These are phyloP conservation scores for Lamproptera curius DNA, from an alignment of 2,888 invertebrate species.

Conservation along the genomic window DNA sequence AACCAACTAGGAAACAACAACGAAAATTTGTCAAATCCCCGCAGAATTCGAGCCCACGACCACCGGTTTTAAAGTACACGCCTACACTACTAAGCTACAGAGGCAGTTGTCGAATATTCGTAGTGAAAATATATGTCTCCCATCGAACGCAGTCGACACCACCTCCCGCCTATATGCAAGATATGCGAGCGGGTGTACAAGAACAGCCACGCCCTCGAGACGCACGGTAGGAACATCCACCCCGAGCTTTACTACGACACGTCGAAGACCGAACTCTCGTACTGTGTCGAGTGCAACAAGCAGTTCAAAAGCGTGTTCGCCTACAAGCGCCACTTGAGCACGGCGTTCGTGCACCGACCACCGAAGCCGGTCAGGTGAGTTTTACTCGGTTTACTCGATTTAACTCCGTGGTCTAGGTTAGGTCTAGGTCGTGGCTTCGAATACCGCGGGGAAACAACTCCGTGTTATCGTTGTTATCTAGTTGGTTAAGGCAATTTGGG, in stretches of 20 bases:
- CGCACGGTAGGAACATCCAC: conserved; percentile 33
- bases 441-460: too few species aligned
- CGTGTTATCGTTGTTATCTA: too few species aligned
- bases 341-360: conserved; percentile 41
- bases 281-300: conserved; percentile 58
- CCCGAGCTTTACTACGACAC: conserved; percentile 28
- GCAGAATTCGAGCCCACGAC: too few species aligned
- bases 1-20: too few species aligned
- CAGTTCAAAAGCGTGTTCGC: conserved; percentile 41
- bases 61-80: too few species aligned
- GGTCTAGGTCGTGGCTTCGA: background rate
- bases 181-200: conserved; percentile 33
- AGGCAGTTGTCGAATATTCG: too few species aligned
- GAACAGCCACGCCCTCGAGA: conserved; percentile 26
- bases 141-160: conserved; percentile 34
- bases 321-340: conserved; percentile 44
- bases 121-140: background rate
- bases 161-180: conserved; percentile 36
- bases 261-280: conserved; percentile 37
- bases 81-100: too few species aligned
- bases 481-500: too few species aligned
- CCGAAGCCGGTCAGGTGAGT: conserved; percentile 35
- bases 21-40: too few species aligned
- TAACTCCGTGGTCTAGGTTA: too few species aligned
- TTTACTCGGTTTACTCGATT: too few species aligned